phyloP scores from a whole-genome alignment of 2,113 vertebrate genomes.

The Pteropus alecto region DNA sequence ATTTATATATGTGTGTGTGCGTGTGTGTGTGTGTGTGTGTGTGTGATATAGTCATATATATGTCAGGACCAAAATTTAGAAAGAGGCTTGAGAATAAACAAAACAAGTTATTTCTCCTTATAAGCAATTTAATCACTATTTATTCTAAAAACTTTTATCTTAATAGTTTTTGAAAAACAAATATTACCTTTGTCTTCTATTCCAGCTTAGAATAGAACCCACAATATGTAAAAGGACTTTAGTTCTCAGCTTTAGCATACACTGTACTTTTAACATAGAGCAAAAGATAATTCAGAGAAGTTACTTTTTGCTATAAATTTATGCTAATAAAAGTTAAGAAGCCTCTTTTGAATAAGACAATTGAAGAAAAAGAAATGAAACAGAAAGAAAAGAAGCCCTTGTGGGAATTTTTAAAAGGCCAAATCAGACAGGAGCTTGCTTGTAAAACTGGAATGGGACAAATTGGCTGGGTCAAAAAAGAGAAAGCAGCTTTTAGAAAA shows the following conservation, averaged over 20 bases:
- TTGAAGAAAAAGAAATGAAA: conserved; percentile 18
- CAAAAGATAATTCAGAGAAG: conserved; percentile 45
- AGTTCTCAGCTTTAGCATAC: background rate
- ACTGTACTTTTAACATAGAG: conserved; percentile 12
- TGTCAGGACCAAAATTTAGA: background rate
- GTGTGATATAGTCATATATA: background rate
- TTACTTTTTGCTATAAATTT: conserved; percentile 56
- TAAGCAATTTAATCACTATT: background rate
- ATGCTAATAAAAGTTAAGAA: conserved; percentile 48
- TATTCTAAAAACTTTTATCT: background rate
- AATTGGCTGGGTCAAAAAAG: conserved; percentile 28
- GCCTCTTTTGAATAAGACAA: conserved; percentile 39
- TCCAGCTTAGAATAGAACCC: background rate
- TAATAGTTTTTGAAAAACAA: conserved; percentile 16
- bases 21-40: background rate
- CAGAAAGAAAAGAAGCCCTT: conserved; percentile 44
- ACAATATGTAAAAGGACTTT: background rate
- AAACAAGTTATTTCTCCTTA: background rate
- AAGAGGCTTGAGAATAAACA: background rate
- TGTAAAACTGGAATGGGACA: conserved; percentile 38
- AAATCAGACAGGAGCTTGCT: conserved; percentile 30
- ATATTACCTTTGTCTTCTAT: conserved; percentile 16
- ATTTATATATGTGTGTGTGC: too few relatives aligned
- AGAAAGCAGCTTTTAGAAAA: conserved; percentile 43
- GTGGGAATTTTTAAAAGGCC: background rate